Evolutionary conservation across 2,113 vertebrate species (phyloP).

Genomic region (Peromyscus leucopus): DNA sequence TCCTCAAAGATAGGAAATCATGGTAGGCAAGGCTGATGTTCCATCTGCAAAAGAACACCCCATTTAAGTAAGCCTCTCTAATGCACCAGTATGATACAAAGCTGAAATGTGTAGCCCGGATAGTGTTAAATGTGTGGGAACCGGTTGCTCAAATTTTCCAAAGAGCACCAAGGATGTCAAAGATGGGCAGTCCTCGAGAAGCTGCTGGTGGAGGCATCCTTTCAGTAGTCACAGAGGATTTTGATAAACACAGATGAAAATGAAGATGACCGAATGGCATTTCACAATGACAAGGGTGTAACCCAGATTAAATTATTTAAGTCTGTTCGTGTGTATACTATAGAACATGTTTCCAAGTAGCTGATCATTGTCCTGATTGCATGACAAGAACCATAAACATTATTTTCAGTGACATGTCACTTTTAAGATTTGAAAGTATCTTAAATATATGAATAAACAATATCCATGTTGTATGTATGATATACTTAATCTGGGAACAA

Average conservation of each 20-base stretch:
- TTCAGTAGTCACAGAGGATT: constrained; percentile 76
- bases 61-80: constrained; percentile 53
- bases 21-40: background rate
- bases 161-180: constrained; percentile 63
- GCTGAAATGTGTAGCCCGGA: constrained; percentile 62
- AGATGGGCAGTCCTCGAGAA: constrained; percentile 50
- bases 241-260: constrained; percentile 77
- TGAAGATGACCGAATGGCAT: constrained; percentile 76
- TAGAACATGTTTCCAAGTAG: constrained; percentile 59
- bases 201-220: constrained; percentile 61
- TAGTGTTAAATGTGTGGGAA: constrained; percentile 66
- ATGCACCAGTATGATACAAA: background rate
- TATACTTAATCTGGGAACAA: background rate
- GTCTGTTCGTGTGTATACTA: constrained; percentile 37
- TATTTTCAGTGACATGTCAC: background rate
- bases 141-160: constrained; percentile 52
- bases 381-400: background rate
- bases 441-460: background rate
- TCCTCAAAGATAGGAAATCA: background rate
- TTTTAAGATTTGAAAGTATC: background rate
- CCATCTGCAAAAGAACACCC: constrained; percentile 4
- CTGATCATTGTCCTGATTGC: background rate
- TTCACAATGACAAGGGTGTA: constrained; percentile 62
- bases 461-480: background rate
- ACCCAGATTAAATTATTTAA: constrained; percentile 28